phyloP scores from a whole-genome alignment of 30 jellyfish, hydroid and myxozoan genomes.

The Turritopsis rubra region DNA sequence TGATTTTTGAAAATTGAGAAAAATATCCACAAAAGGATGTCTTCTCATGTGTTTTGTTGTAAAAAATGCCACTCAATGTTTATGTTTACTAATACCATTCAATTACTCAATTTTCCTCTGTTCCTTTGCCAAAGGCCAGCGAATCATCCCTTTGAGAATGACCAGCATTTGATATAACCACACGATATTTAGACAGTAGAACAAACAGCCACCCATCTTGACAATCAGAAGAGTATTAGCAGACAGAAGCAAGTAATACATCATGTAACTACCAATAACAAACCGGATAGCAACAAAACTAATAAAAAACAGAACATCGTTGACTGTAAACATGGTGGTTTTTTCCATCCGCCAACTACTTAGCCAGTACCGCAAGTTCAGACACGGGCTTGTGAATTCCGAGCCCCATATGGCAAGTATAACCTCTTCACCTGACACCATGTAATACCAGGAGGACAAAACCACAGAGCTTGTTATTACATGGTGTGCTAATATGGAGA shows the following conservation, averaged over 20 bases:
- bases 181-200: slow-evolving; percentile 37
- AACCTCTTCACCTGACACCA: slow-evolving; percentile 51
- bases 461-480: not conserved
- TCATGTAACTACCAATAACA: slow-evolving; percentile 54
- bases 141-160: slow-evolving; percentile 16
- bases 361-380: slow-evolving; percentile 60
- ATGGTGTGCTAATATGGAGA: slow-evolving; percentile 57
- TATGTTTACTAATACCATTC: no score
- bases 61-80: no score
- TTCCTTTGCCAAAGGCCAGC: not conserved
- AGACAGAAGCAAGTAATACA: slow-evolving; percentile 25
- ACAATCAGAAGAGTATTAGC: slow-evolving; percentile 37
- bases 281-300: slow-evolving; percentile 42
- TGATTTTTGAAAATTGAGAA: no score
- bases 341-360: slow-evolving; percentile 29
- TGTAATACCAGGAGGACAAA: slow-evolving; percentile 7
- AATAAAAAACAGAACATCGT: slow-evolving; percentile 49
- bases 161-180: slow-evolving; percentile 57
- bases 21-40: no score
- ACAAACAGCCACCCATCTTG: slow-evolving; percentile 48
- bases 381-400: slow-evolving; percentile 68
- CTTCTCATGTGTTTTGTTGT: no score
- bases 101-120: no score
- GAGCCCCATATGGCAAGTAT: slow-evolving; percentile 66
- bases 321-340: slow-evolving; percentile 28